Evolutionary conservation across 2,888 invertebrate species (phyloP).

Genomic region (Blastobasis lacticolella): DNA sequence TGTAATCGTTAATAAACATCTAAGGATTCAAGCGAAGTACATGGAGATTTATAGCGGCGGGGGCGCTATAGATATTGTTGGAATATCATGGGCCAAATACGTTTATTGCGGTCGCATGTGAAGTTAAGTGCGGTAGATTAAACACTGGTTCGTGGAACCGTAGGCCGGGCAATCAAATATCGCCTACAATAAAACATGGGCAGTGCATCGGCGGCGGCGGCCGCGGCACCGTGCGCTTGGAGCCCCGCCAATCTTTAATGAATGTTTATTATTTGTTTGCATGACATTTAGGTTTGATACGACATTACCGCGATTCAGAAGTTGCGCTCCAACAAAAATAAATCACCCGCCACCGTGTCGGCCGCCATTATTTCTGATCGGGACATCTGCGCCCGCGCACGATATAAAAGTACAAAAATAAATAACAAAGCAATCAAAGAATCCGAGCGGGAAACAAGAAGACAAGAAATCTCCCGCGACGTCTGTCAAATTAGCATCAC

Average conservation of each 20-base stretch:
- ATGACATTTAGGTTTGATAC: slow-evolving; percentile 35
- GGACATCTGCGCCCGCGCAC: slow-evolving; percentile 25
- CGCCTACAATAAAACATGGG: slow-evolving; percentile 53
- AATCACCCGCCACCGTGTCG: background rate
- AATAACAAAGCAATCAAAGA: slow-evolving; percentile 63
- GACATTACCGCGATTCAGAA: slow-evolving; percentile 15
- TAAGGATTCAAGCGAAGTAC: no score
- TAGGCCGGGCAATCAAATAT: slow-evolving; percentile 61
- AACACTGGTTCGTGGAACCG: slow-evolving; percentile 57
- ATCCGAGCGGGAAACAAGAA: slow-evolving; percentile 53
- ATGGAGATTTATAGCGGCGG: no score
- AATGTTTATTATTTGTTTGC: slow-evolving; percentile 39
- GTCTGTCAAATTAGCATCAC: slow-evolving; percentile 74
- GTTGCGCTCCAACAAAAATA: slow-evolving; percentile 3
- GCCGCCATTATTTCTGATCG: slow-evolving; percentile 2
- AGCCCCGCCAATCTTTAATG: slow-evolving; percentile 55
- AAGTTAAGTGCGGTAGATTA: slow-evolving; percentile 61
- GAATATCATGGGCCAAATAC: slow-evolving; percentile 68
- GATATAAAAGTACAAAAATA: slow-evolving; percentile 32
- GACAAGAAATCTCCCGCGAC: slow-evolving; percentile 69
- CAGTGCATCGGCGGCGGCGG: slow-evolving; percentile 17
- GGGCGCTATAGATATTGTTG: slow-evolving; percentile 13
- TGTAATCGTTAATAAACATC: no score
- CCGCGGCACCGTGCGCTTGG: slow-evolving; percentile 41
- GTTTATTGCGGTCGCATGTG: slow-evolving; percentile 61